Evolutionary conservation across 2,113 vertebrate genomes (phyloP).

Genomic region (Pelobates fuscus): DNA sequence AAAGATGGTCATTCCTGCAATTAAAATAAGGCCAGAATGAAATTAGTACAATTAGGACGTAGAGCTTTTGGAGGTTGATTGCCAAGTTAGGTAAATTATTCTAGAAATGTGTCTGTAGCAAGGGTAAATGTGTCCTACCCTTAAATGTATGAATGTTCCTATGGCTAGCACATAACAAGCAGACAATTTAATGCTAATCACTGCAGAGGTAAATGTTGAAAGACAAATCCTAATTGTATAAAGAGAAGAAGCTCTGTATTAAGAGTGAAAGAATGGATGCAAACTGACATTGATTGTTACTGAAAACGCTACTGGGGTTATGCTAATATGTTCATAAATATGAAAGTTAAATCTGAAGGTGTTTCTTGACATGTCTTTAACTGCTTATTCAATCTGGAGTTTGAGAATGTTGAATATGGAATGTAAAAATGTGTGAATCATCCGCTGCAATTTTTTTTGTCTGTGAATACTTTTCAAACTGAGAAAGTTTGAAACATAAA

Average conservation of each 20-base stretch:
- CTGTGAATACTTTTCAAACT: slow-evolving; percentile 27
- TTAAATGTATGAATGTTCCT: too few species aligned
- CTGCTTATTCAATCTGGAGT: slow-evolving; percentile 39
- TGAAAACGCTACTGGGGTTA: slow-evolving; percentile 29
- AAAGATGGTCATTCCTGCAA: too few species aligned
- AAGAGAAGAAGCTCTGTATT: not conserved
- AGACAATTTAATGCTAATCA: not conserved
- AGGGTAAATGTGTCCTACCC: too few species aligned
- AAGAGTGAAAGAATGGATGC: not conserved
- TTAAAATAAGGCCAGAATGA: too few species aligned
- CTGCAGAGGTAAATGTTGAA: not conserved
- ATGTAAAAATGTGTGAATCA: slow-evolving; percentile 32
- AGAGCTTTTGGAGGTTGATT: too few species aligned
- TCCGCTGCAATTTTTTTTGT: not conserved
- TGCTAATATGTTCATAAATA: slow-evolving; percentile 37
- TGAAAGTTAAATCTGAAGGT: slow-evolving; percentile 42
- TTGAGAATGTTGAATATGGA: slow-evolving; percentile 37
- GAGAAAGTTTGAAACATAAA: slow-evolving; percentile 3
- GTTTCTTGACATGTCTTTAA: slow-evolving; percentile 40
- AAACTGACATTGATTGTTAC: slow-evolving; percentile 33
- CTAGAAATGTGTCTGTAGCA: too few species aligned
- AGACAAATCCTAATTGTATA: slow-evolving; percentile 6
- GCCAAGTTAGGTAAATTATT: too few species aligned
- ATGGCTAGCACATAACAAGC: not conserved
- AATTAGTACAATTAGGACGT: too few species aligned